phyloP scores from a whole-genome alignment of 2,797 vertebrate species.

The Onychomys torridus region DNA sequence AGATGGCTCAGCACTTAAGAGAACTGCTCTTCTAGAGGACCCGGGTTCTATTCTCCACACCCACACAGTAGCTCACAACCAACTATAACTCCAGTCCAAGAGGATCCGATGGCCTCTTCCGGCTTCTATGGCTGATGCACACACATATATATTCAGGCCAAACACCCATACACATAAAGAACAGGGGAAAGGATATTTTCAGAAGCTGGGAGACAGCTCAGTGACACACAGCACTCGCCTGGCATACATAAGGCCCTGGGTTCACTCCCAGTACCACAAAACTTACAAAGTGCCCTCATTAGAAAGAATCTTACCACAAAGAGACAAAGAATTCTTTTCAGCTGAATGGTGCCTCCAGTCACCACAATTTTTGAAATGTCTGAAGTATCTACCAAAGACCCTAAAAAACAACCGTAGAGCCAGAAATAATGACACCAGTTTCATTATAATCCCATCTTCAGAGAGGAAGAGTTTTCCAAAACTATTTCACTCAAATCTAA shows the following conservation, averaged over 20 bases:
- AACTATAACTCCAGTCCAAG: neutral
- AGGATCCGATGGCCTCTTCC: neutral
- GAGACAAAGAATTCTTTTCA: neutral
- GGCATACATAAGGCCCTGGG: neutral
- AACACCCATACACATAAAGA: neutral
- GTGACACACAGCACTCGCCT: neutral
- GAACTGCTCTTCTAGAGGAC: neutral
- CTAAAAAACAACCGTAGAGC: neutral
- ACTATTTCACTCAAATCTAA: constrained; percentile 44
- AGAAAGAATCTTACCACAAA: neutral
- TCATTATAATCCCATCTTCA: constrained; percentile 44
- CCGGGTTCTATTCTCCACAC: neutral
- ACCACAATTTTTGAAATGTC: neutral
- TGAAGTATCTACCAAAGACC: constrained; percentile 4
- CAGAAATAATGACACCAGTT: neutral
- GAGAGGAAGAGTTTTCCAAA: constrained; percentile 36
- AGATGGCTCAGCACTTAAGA: neutral
- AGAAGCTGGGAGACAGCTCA: neutral
- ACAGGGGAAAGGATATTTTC: neutral
- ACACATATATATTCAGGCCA: neutral
- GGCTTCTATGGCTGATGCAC: neutral
- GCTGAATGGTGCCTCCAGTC: neutral
- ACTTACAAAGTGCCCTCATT: neutral
- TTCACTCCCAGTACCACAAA: neutral
- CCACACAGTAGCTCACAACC: neutral